These are phyloP conservation scores for Salticus scenicus DNA, from an alignment of 2,888 invertebrate genomes.

Conservation along the genomic window DNA sequence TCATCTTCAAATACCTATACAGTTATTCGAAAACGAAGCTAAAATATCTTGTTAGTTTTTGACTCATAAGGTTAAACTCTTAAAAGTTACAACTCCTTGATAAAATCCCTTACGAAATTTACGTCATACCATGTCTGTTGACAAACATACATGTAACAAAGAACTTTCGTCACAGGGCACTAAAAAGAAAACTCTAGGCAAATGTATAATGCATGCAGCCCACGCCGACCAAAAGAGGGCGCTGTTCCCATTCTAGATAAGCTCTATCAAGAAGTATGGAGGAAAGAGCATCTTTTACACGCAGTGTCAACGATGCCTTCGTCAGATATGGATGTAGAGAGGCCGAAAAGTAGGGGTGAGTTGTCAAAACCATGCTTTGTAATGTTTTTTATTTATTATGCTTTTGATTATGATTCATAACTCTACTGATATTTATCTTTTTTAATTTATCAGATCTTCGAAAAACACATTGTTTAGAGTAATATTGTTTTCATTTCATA, in stretches of 20 bases:
- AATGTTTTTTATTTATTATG: background rate
- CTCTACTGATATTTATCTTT: too few species aligned
- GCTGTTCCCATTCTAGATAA: background rate
- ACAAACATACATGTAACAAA: constrained; percentile 9
- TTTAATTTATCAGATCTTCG: too few species aligned
- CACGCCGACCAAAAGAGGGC: constrained; percentile 57
- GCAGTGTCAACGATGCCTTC: constrained; percentile 62
- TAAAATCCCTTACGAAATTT: too few species aligned
- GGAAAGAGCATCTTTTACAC: background rate
- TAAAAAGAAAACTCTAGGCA: constrained; percentile 31
- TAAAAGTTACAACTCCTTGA: too few species aligned
- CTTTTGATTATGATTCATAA: too few species aligned
- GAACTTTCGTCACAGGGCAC: constrained; percentile 8
- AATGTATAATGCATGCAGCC: constrained; percentile 45
- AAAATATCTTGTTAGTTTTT: too few species aligned
- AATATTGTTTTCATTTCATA: too few species aligned
- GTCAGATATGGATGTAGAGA: constrained; percentile 58
- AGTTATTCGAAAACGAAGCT: too few species aligned
- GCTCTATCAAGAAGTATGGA: background rate
- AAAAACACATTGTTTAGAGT: too few species aligned
- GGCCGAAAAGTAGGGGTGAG: constrained; percentile 61
- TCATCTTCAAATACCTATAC: too few species aligned
- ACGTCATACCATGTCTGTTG: too few species aligned
- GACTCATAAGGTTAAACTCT: too few species aligned
- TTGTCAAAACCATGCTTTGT: constrained; percentile 3